phyloP scores from a whole-genome alignment of 2,888 invertebrate species.

The Anthoptus insignis region DNA sequence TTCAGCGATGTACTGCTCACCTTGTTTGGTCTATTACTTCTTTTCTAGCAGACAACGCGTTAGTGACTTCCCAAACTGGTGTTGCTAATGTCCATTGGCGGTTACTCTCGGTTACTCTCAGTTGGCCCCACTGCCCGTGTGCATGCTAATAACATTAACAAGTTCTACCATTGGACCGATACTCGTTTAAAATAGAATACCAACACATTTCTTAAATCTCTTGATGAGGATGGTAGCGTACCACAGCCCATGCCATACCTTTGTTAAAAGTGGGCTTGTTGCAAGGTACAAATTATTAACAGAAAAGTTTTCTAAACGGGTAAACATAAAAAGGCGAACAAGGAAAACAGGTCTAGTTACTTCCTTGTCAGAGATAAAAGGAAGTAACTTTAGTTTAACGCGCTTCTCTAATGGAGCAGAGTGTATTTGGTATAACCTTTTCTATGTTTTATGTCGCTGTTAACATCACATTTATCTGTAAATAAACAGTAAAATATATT shows the following conservation, averaged over 20 bases:
- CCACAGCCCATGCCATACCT: neutral
- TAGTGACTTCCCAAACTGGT: no score
- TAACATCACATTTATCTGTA: neutral
- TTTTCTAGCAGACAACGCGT: no score
- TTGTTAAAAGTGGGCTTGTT: neutral
- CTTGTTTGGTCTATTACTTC: no score
- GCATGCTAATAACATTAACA: no score
- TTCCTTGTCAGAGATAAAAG: conserved; percentile 22
- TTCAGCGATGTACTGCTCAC: no score
- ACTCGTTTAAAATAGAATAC: no score
- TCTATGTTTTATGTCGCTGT: neutral
- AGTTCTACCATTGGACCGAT: no score
- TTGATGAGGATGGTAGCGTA: no score
- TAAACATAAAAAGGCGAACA: neutral
- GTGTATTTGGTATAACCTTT: conserved; percentile 18
- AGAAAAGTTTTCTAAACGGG: neutral
- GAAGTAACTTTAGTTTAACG: conserved; percentile 12
- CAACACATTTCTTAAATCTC: no score
- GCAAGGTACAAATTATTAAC: neutral
- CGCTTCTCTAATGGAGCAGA: conserved; percentile 16
- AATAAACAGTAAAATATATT: neutral
- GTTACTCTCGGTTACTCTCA: no score
- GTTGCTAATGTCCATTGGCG: no score
- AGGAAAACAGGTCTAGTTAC: conserved; percentile 13
- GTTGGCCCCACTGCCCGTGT: no score